These are phyloP conservation scores for Sycobia sp. DNA, from an alignment of 1,140 invertebrate species.

Conservation along the genomic window DNA sequence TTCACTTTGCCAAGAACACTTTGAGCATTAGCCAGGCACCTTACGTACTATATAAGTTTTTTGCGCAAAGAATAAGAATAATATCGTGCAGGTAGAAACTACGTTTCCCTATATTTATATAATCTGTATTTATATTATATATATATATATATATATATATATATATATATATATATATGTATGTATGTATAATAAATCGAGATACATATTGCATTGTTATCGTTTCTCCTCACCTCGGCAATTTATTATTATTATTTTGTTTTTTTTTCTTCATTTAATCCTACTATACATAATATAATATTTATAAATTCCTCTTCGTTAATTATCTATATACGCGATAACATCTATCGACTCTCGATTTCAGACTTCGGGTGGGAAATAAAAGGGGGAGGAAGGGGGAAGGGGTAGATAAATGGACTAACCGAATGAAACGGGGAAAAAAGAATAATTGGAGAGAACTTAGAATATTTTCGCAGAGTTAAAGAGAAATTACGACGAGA, in stretches of 20 bases:
- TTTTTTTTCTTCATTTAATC: too few relatives aligned
- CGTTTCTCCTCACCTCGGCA: background rate
- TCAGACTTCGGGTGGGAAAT: slow-evolving; percentile 16
- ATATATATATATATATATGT: slow-evolving; percentile 28
- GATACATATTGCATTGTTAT: slow-evolving; percentile 36
- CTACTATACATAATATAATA: slow-evolving; percentile 33
- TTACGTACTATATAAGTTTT: slow-evolving; percentile 53
- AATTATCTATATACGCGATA: slow-evolving; percentile 36
- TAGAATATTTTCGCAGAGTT: too few relatives aligned
- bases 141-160: slow-evolving; percentile 40
- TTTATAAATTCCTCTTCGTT: slow-evolving; percentile 31
- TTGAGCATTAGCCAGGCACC: slow-evolving; percentile 58
- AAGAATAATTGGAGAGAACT: too few relatives aligned
- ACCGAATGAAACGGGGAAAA: background rate
- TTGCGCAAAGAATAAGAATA: slow-evolving; percentile 43
- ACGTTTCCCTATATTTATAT: slow-evolving; percentile 45
- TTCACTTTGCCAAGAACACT: slow-evolving; percentile 52
- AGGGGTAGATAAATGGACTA: background rate
- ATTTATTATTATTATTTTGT: slow-evolving; percentile 7
- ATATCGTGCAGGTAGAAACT: slow-evolving; percentile 52
- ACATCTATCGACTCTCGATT: slow-evolving; percentile 31
- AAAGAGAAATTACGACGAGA: too few relatives aligned
- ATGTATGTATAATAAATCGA: slow-evolving; percentile 19
- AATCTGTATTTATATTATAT: slow-evolving; percentile 5
- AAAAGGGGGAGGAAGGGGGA: background rate